Evolutionary conservation across 1,140 invertebrate genomes (phyloP).

Genomic region (Mylabris phalerata): DNA sequence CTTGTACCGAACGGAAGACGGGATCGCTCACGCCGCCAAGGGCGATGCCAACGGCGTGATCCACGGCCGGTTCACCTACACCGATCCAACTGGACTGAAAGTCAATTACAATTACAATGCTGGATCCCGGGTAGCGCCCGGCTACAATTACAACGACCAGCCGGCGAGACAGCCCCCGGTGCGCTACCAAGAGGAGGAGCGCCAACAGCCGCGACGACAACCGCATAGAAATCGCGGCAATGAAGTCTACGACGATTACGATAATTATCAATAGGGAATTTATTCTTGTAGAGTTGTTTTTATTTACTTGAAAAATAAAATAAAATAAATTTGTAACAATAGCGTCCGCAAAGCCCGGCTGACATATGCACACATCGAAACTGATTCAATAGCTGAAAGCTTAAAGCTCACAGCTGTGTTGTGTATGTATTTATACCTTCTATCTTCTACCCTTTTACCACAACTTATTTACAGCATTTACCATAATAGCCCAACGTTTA

Average conservation of each 20-base stretch:
- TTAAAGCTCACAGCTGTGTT: conserved; percentile 31
- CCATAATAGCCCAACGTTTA: no score
- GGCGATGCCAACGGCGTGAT: conserved; percentile 34
- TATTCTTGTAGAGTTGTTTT: not conserved
- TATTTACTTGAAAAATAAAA: not conserved
- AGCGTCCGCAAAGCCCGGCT: conserved; percentile 22
- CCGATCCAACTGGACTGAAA: conserved; percentile 41
- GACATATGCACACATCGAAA: conserved; percentile 31
- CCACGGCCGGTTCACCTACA: conserved; percentile 38
- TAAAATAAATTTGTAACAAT: no score
- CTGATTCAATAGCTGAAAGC: conserved; percentile 24
- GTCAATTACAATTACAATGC: conserved; percentile 40
- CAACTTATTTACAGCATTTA: not conserved
- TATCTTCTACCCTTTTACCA: conserved; percentile 26
- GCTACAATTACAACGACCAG: conserved; percentile 25
- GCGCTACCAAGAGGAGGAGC: not conserved
- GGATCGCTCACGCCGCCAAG: conserved; percentile 37
- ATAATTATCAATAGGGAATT: not conserved
- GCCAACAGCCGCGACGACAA: not conserved
- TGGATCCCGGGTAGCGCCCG: conserved; percentile 29
- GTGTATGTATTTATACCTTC: no score
- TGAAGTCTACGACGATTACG: conserved; percentile 6
- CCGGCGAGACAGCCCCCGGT: not conserved
- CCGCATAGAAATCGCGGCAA: not conserved
- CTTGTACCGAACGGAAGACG: conserved; percentile 39